Evolutionary conservation across 2,888 invertebrate species (phyloP), one percentile per base, ranked within the genome.

Genomic region (Andrena minutula): DNA sequence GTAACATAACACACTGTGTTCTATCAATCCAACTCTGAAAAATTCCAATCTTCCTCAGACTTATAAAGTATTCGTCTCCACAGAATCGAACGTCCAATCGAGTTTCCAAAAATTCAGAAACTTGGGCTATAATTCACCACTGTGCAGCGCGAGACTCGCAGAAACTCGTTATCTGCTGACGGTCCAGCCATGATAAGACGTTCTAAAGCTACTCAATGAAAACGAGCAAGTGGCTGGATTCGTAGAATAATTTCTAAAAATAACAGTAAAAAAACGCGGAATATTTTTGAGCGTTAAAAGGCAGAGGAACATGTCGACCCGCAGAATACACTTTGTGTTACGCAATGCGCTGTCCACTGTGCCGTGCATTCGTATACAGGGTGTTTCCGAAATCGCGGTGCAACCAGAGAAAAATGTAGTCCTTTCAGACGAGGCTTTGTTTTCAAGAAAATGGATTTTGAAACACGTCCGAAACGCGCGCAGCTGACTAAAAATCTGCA

Each of bases 131-230:
- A 70, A 84, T 65, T 79, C 79, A 79, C 75, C 53, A 49, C n/a
- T 32, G 7, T 61, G n/a, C 60, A 47, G 49, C 35, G 68, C 51
- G 35, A 47, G 71, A 49, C 26, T 70, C 78, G 56, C 70, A 61
- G 78, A 71, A 75, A 56, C 60, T 70, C 69, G 76, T 78, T 84
- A 83, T 84, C 84, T 61, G 68, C 28, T 26, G 84, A 83, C 75
- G 63, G 74, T 23, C 61, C 53, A 53, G 41, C 32, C n/a, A 26
- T 26, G 84, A 84, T 83, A 84, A 84, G 72, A 66, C 30, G 70
- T 66, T 66, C 47, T 69, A 68, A 74, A 75, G 28, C 28, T 28
- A 64, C 72, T 84, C 75, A 56, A 84, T 81, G 75, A 77, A 75
- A 75, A 69, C 61, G 51, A 49, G 53, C n/a, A 12, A 30, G 32